Percentiles rank a stretch among this genome's conserved stretches.
phyloP scores from a whole-genome alignment of 1,140 invertebrate species.

The Adoxophyes honmai region DNA sequence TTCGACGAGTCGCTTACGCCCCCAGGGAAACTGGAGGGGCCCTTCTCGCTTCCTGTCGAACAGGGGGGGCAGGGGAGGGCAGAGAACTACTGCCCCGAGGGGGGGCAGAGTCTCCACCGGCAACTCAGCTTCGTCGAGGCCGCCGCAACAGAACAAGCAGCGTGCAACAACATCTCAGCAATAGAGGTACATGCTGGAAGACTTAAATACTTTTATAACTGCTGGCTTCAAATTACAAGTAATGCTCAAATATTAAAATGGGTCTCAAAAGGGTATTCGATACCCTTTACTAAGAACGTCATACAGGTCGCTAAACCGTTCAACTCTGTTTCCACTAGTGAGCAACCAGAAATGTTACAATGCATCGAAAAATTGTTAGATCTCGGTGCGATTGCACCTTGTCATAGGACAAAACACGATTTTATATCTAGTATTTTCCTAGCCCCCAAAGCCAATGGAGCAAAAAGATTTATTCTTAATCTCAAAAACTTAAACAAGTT shows the following conservation, averaged over 20 bases:
- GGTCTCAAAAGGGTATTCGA: not conserved
- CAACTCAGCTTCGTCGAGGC: not conserved
- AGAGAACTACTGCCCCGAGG: no score
- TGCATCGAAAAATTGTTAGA: conserved; percentile 8
- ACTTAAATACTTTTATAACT: not conserved
- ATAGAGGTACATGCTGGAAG: not conserved
- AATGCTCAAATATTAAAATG: not conserved
- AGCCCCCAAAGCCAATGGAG: conserved; percentile 10
- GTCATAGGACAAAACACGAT: not conserved
- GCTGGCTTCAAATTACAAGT: not conserved
- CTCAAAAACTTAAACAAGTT: conserved; percentile 16
- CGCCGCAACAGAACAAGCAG: not conserved
- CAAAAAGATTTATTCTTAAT: conserved; percentile 17
- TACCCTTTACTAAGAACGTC: not conserved
- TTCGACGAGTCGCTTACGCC: no score
- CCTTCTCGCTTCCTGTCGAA: no score
- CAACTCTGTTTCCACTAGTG: not conserved
- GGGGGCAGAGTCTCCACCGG: not conserved
- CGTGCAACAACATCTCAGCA: not conserved
- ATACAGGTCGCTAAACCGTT: not conserved
- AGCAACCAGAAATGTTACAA: not conserved
- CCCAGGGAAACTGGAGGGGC: no score
- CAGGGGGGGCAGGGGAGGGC: no score
- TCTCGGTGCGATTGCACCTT: not conserved
- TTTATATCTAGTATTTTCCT: not conserved